Evolutionary conservation across 2,888 invertebrate species (phyloP).

Genomic region (Pycnomerus fuliginosus): DNA sequence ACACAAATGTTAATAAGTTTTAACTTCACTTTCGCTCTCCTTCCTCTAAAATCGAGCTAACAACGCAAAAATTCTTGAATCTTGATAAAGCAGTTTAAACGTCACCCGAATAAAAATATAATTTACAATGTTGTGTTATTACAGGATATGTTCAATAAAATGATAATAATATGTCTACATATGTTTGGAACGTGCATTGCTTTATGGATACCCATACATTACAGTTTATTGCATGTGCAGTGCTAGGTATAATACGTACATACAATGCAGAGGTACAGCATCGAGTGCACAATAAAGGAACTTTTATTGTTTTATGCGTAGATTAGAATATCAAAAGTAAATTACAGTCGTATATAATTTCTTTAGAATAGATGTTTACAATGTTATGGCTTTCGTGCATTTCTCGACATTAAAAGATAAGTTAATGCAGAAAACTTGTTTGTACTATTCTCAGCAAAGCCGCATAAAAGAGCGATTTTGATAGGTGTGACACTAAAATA

Average conservation of each 20-base stretch:
- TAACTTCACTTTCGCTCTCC: no score
- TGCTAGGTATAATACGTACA: conserved; percentile 8
- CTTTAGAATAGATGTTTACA: conserved; percentile 10
- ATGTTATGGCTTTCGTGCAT: conserved; percentile 13
- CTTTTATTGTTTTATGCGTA: conserved; percentile 17
- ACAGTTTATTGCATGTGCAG: conserved; percentile 15
- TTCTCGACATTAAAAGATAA: conserved; percentile 15
- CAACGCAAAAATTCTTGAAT: no score
- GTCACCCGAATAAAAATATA: conserved; percentile 18
- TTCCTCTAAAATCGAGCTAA: no score
- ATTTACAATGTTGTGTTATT: conserved; percentile 23
- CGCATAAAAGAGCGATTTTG: no score
- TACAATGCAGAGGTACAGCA: conserved; percentile 8
- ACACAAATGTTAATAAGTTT: no score
- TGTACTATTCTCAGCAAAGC: conserved; percentile 10
- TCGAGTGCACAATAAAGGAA: conserved; percentile 15
- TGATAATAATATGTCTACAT: conserved; percentile 27
- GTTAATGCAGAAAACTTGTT: conserved; percentile 24
- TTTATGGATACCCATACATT: conserved; percentile 21
- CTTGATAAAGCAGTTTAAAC: conserved; percentile 19
- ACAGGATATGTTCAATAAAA: conserved; percentile 26
- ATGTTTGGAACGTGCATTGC: conserved; percentile 22
- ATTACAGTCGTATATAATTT: conserved; percentile 18
- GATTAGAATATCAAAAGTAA: conserved; percentile 23
- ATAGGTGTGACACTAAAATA: no score